Base-by-base conservation (phyloP, 1,140 invertebrate species). In the Bicyclus anynana region DNA sequence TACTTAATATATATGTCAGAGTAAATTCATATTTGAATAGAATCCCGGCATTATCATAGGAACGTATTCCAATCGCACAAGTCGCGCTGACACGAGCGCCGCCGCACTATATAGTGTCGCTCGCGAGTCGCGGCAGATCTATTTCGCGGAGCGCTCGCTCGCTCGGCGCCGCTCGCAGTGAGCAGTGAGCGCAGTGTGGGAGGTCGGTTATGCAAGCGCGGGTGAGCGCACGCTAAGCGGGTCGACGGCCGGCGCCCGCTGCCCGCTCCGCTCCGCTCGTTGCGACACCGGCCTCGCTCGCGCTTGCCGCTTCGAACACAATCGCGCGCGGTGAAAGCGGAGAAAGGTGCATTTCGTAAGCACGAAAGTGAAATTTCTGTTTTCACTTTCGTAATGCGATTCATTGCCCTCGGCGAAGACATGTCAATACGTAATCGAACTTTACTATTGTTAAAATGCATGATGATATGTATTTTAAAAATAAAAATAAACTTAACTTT, bases 131-230 rank as follows among this genome's bases (percentile, higher is more conserved):
- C n/a, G n/a, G n/a, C n/a, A 66, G 57, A 64, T 72, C 80, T 80
- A 84, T 81, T 81, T 81, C 70, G 72, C 65, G 59, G 67, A 51
- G 55, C 35, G 57, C 2, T 23, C 23, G 3, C n/a, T n/a, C n/a
- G n/a, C n/a, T n/a, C n/a, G n/a, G n/a, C n/a, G n/a, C n/a, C n/a
- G n/a, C n/a, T n/a, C n/a, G n/a, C n/a, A n/a, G n/a, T n/a, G n/a
- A n/a, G n/a, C n/a, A n/a, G n/a, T n/a, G n/a, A n/a, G n/a, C 65
- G 65, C 67, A 67, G 73, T 72, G 77, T 75, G 77, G 74, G 76
- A 76, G 79, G 77, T 78, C 73, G 78, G 86, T 88, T 89, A 90
- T 88, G 88, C 87, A 89, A 89, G 85, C 79, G 72, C 80, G 87
- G 84, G 83, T 86, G 83, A 89, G 79, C 78, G 82, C 80, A 74